phyloP scores from a whole-genome alignment of 2,888 invertebrate genomes.

The Colletes collaris region DNA sequence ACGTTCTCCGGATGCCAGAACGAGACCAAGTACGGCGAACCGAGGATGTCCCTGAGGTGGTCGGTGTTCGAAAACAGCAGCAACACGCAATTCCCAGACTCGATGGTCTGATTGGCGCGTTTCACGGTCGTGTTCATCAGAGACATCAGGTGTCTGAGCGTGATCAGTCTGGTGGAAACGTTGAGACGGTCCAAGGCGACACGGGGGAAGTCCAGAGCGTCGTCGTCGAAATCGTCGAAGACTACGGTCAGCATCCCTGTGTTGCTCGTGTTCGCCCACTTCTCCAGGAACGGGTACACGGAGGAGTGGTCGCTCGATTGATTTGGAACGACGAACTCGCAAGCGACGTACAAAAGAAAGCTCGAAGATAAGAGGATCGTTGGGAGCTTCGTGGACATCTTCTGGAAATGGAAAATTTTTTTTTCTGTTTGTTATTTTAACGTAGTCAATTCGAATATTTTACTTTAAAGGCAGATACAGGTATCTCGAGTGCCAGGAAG shows the following conservation, averaged over 20 bases:
- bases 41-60: constrained; percentile 10
- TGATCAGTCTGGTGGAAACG: constrained; percentile 18
- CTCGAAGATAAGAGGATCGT: neutral
- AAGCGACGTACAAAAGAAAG: neutral
- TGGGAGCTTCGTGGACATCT: neutral
- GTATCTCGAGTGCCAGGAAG: no score
- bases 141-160: constrained; percentile 24
- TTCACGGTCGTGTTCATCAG: neutral
- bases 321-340: neutral
- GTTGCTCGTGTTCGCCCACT: constrained; percentile 21
- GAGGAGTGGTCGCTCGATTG: neutral
- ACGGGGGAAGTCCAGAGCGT: neutral
- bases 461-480: no score
- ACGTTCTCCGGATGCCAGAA: constrained; percentile 54
- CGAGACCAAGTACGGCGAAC: constrained; percentile 29
- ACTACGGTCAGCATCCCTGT: constrained; percentile 35
- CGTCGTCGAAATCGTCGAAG: constrained; percentile 28
- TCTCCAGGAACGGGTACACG: constrained; percentile 24
- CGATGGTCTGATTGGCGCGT: neutral
- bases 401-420: neutral
- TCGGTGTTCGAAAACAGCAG: constrained; percentile 18
- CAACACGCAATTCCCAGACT: constrained; percentile 36
- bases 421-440: no score
- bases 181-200: neutral
- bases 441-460: no score